phyloP scores from a whole-genome alignment of 2,113 vertebrate species.

The Parotia lawesii region DNA sequence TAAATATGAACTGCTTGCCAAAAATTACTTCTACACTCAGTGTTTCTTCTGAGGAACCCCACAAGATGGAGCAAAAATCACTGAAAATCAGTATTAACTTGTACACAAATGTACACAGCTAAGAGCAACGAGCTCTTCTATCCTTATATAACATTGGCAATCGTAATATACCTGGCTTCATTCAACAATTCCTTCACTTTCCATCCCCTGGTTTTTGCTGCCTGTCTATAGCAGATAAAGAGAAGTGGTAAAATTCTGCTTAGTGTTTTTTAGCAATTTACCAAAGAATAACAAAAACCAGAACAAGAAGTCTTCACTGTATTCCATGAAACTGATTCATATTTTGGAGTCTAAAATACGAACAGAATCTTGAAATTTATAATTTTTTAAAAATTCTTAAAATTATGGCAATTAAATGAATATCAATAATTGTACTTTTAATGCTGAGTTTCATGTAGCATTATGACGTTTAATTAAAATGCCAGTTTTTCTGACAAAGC shows the following conservation, averaged over 20 bases:
- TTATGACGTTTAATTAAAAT: neutral
- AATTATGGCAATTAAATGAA: neutral
- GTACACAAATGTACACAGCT: neutral
- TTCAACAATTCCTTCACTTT: neutral
- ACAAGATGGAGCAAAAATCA: constrained; percentile 50
- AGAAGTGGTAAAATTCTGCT: neutral
- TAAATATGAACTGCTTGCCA: neutral
- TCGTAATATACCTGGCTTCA: neutral
- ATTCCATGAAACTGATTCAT: neutral
- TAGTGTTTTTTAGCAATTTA: neutral
- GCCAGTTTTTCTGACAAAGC: neutral
- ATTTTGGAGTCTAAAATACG: neutral
- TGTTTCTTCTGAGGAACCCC: neutral
- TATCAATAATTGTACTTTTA: neutral
- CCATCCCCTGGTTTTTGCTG: neutral
- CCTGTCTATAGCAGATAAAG: neutral
- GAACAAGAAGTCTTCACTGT: neutral
- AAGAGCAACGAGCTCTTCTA: neutral
- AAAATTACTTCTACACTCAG: neutral
- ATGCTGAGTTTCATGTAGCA: neutral
- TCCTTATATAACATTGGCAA: neutral
- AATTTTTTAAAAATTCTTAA: fast-evolving
- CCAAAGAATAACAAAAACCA: neutral
- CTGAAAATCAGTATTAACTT: constrained; percentile 11
- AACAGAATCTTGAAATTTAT: neutral